phyloP scores from a whole-genome alignment of 2,113 vertebrate species.

The Morone chrysops region DNA sequence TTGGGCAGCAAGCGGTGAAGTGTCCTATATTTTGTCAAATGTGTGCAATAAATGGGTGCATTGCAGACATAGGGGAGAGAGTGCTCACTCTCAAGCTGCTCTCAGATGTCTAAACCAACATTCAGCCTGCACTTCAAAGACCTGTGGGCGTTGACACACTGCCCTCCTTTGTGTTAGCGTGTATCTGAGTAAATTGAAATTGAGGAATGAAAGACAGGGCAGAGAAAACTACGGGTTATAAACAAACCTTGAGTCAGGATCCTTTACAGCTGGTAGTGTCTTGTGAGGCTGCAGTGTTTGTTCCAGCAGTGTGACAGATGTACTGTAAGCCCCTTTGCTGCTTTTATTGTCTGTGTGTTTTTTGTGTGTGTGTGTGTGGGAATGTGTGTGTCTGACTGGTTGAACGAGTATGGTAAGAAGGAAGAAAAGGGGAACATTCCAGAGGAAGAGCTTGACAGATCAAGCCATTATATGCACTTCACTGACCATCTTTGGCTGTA shows the following conservation, averaged over 20 bases:
- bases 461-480: conserved; percentile 55
- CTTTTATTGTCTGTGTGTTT: conserved; percentile 55
- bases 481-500: conserved; percentile 31
- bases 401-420: conserved; percentile 25
- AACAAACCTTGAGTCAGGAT: conserved; percentile 64
- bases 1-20: conserved; percentile 1
- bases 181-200: conserved; percentile 75
- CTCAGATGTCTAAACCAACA: conserved; percentile 73
- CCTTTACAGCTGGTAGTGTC: conserved; percentile 65
- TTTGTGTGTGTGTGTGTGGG: conserved; percentile 14
- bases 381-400: conserved; percentile 23
- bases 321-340: conserved; percentile 58
- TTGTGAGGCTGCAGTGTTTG: conserved; percentile 70
- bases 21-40: conserved; percentile 25
- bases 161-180: conserved; percentile 68
- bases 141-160: conserved; percentile 66
- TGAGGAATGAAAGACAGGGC: conserved; percentile 56
- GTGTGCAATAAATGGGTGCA: conserved; percentile 45
- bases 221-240: conserved; percentile 68
- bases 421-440: conserved; percentile 48
- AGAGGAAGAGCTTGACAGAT: conserved; percentile 47
- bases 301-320: conserved; percentile 80
- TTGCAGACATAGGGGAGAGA: conserved; percentile 29
- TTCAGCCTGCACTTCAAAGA: conserved; percentile 71
- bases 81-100: conserved; percentile 30